A percentile compares a stretch with the other conserved stretches of the same genome.
Evolutionary conservation across 2,888 invertebrate species (phyloP).

Genomic region (Willowsia nigromaculata): DNA sequence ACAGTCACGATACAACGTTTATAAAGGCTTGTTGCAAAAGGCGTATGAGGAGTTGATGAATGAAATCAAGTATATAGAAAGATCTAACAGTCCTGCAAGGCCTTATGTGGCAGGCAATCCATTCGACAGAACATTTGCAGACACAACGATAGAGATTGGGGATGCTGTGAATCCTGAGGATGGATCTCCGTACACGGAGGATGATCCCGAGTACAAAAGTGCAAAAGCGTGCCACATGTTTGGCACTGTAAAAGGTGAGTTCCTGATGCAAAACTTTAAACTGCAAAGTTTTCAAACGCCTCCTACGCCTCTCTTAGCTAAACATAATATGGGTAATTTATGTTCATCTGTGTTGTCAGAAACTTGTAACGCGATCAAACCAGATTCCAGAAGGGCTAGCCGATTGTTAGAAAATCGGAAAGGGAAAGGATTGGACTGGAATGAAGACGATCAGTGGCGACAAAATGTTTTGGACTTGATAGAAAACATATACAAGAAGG

Average conservation of each 20-base stretch:
- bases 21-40: neutral
- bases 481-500: constrained; percentile 35
- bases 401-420: constrained; percentile 35
- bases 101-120: neutral
- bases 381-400: constrained; percentile 19
- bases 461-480: constrained; percentile 47
- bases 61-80: constrained; percentile 33
- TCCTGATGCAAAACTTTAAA: neutral
- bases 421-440: constrained; percentile 24
- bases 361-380: constrained; percentile 51
- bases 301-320: too few species aligned
- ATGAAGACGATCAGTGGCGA: constrained; percentile 46
- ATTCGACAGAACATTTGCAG: constrained; percentile 16
- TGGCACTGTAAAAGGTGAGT: neutral
- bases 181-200: neutral
- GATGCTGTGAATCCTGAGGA: neutral
- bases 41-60: constrained; percentile 3
- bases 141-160: constrained; percentile 46
- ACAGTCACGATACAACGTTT: neutral
- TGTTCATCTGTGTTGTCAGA: too few species aligned
- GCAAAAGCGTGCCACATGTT: constrained; percentile 51
- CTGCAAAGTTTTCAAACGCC: too few species aligned
- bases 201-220: neutral
- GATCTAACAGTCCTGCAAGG: neutral
- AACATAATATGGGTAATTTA: too few species aligned